A percentile compares a stretch with the other conserved stretches of the same genome.
These are phyloP conservation scores for Tarsius wallacei DNA, from an alignment of 2,797 vertebrate genomes.

Conservation along the genomic window DNA sequence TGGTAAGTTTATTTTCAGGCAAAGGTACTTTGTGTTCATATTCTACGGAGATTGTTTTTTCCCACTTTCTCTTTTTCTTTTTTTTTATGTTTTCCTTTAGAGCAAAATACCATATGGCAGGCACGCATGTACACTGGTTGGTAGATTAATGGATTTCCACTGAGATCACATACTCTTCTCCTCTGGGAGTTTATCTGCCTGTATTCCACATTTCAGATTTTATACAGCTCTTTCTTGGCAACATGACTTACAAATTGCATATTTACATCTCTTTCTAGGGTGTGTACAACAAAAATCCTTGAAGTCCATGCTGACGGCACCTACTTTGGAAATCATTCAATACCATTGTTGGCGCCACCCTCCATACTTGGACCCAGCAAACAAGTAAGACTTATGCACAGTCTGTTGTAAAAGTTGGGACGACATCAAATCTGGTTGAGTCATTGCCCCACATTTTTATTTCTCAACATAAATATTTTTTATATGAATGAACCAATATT, in stretches of 20 bases:
- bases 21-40: conserved; percentile 44
- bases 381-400: neutral
- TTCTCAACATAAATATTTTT: conserved; percentile 80
- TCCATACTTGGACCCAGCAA: neutral
- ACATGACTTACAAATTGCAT: conserved; percentile 70
- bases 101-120: conserved; percentile 89
- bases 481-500: conserved; percentile 73
- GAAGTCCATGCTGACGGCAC: neutral
- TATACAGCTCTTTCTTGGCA: conserved; percentile 73
- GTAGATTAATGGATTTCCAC: conserved; percentile 87
- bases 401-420: neutral
- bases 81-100: conserved; percentile 82
- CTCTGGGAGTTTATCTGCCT: conserved; percentile 77
- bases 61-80: conserved; percentile 76
- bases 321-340: neutral
- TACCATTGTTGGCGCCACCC: fast-evolving
- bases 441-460: conserved; percentile 71
- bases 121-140: conserved; percentile 75
- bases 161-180: conserved; percentile 80
- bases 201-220: conserved; percentile 78
- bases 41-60: conserved; percentile 12
- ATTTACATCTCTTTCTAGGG: conserved; percentile 59
- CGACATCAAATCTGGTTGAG: conserved; percentile 48
- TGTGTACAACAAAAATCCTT: neutral
- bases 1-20: conserved; percentile 31